Conservation (phyloP, 1,140 invertebrate species). For the Drosophila quadrilineata region DNA sequence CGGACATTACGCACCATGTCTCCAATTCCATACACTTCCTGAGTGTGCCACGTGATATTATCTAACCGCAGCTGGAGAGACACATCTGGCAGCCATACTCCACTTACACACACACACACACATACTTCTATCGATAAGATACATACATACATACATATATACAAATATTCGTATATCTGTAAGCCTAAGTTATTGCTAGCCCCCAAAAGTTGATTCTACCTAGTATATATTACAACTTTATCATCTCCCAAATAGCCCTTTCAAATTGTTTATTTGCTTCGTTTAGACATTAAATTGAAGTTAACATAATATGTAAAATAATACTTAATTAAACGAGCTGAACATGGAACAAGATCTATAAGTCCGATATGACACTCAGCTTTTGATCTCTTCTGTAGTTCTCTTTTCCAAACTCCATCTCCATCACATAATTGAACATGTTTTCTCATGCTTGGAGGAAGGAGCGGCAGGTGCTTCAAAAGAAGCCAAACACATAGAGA, state of each 20-base stretch:
- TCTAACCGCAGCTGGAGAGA: conserved; percentile 82
- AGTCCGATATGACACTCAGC: not conserved
- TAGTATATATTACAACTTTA: no score
- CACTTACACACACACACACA: conserved; percentile 8
- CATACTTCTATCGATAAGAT: not conserved
- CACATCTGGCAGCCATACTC: conserved; percentile 14
- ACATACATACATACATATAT: not conserved
- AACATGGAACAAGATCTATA: conserved; percentile 8
- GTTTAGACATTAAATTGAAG: conserved; percentile 34
- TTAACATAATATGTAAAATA: conserved; percentile 34
- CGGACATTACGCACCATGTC: conserved; percentile 84
- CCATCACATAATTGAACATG: not conserved
- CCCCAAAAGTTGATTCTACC: not conserved
- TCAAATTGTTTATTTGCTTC: conserved; percentile 19
- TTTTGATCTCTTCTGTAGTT: not conserved
- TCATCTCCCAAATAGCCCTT: conserved; percentile 5
- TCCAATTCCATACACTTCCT: conserved; percentile 92
- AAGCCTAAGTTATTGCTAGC: conserved; percentile 28
- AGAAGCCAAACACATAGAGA: not conserved
- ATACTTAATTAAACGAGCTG: conserved; percentile 23
- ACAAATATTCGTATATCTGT: conserved; percentile 10
- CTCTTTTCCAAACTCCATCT: not conserved
- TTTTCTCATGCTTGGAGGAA: no score
- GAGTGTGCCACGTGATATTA: conserved; percentile 87
- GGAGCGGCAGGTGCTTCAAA: conserved; percentile 9